phyloP scores from a whole-genome alignment of 2,113 vertebrate species.

The Sprattus sprattus region DNA sequence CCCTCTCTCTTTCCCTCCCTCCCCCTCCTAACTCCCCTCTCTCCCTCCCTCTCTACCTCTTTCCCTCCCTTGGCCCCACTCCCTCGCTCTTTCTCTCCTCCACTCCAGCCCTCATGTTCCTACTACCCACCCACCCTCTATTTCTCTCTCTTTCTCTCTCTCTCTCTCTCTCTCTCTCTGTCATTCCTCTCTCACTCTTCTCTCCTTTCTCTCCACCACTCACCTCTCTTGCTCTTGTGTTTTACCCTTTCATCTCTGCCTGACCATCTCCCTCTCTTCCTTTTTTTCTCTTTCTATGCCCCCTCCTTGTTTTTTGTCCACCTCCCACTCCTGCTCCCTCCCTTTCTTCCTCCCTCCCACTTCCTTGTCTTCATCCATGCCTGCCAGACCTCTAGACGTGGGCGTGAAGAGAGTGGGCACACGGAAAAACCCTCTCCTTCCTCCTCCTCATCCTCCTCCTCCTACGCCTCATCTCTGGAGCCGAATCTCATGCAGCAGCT shows the following conservation, averaged over 20 bases:
- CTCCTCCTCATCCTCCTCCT: background rate
- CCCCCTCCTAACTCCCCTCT: background rate
- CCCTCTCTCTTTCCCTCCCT: background rate
- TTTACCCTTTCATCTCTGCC: background rate
- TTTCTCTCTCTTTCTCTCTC: constrained; percentile 27
- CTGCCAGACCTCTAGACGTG: constrained; percentile 7
- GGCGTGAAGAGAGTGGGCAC: background rate
- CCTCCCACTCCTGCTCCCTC: background rate
- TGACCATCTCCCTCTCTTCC: background rate
- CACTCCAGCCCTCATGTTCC: background rate
- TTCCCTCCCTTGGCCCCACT: background rate
- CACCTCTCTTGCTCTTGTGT: background rate
- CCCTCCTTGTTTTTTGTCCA: background rate
- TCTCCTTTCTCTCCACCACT: background rate
- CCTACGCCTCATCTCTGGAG: background rate
- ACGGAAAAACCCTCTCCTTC: constrained; percentile 10
- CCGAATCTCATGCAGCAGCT: background rate
- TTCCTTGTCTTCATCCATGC: background rate
- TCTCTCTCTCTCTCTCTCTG: background rate
- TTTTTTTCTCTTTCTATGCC: background rate
- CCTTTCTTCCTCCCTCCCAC: background rate
- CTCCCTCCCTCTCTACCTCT: background rate
- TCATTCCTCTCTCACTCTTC: background rate
- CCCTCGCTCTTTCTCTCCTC: background rate
- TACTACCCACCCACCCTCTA: constrained; percentile 14